Base-by-base conservation (phyloP, 2,113 vertebrate genomes). In the Reinhardtius hippoglossoides region DNA sequence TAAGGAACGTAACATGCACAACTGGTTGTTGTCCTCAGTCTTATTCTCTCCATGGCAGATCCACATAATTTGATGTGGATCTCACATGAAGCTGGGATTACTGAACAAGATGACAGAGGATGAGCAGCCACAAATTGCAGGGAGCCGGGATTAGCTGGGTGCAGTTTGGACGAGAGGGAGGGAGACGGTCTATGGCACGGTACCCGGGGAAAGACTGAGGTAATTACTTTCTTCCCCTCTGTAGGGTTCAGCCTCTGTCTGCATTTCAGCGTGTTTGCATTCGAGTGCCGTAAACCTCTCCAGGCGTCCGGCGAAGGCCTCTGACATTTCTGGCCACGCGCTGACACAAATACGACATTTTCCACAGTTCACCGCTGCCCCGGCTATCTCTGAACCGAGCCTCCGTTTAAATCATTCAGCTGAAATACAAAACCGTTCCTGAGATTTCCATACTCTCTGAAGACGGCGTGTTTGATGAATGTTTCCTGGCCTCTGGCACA, bases 51-150 rank as follows among this genome's bases (percentile, higher is more conserved):
- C 1, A 42, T 23, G 8, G 42, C 40, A 24, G 40, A 42, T 42
- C 40, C 40, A 13, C 59, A 57, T 14, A 54, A 37, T 42, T 46
- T 65, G 57, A 68, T 71, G 21, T 78, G 67, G 55, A 69, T 61
- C 48, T 72, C 67, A 52, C 70, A 21, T 71, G 66, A 70, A 23
- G 50, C 63, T 77, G 64, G 69, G 60, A 87, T 84, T 59, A 81
- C 70, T 42, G 10, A 40, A 73, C 67, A 84, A 84, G 87, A 91
- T 76, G 81, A 87, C 65, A 92, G 84, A 81, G 85, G 88, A 92
- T 90, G 88, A 89, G 80, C 86, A 62, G 82, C 82, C 84, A 44
- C 82, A 91, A 89, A 90, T 87, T 87, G 81, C 64, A 88, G 83
- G 56, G 85, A 71, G 75, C 48, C 63, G 27, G 21, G 78, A 77